A percentile compares a stretch with the other conserved stretches of the same genome.
Evolutionary conservation across 2,797 vertebrate species (phyloP).

Genomic region (Caiman crocodilus): DNA sequence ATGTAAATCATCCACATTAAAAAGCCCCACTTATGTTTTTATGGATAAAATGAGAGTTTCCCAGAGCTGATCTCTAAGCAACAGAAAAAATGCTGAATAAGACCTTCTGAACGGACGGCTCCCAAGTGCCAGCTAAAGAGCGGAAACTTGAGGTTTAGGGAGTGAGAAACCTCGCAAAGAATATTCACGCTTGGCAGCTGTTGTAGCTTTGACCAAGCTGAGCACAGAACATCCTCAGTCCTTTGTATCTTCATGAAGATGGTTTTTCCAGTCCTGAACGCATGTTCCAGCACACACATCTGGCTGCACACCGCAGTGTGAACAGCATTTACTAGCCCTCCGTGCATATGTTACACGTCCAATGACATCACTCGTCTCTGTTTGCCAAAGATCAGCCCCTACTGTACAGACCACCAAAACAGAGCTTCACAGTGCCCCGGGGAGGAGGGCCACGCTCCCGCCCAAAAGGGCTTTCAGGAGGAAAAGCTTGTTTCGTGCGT

Average conservation of each 20-base stretch:
- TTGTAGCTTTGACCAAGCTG: slow-evolving; percentile 56
- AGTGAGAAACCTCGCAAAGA: slow-evolving; percentile 47
- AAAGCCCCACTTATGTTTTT: slow-evolving; percentile 20
- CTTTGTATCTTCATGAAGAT: slow-evolving; percentile 66
- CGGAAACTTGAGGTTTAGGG: slow-evolving; percentile 51
- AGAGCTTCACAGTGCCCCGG: slow-evolving; percentile 72
- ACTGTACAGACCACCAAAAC: slow-evolving; percentile 80
- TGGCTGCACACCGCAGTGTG: slow-evolving; percentile 56
- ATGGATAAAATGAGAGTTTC: slow-evolving; percentile 50
- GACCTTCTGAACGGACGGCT: slow-evolving; percentile 16
- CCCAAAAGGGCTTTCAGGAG: slow-evolving; percentile 61
- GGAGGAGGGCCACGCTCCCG: slow-evolving; percentile 64
- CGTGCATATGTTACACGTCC: slow-evolving; percentile 75
- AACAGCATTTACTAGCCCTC: slow-evolving; percentile 70
- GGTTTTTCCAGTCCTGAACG: slow-evolving; percentile 70
- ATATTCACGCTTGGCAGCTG: slow-evolving; percentile 54
- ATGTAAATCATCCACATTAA: slow-evolving; percentile 31
- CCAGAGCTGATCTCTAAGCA: slow-evolving; percentile 44
- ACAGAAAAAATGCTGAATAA: slow-evolving; percentile 65
- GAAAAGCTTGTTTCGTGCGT: slow-evolving; percentile 65
- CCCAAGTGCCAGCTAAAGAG: slow-evolving; percentile 47
- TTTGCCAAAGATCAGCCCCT: slow-evolving; percentile 75
- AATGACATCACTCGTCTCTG: slow-evolving; percentile 77
- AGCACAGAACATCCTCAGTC: slow-evolving; percentile 71
- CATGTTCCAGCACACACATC: slow-evolving; percentile 66